phyloP scores from a whole-genome alignment of 1,140 invertebrate species.

The Cephus cinctus region DNA sequence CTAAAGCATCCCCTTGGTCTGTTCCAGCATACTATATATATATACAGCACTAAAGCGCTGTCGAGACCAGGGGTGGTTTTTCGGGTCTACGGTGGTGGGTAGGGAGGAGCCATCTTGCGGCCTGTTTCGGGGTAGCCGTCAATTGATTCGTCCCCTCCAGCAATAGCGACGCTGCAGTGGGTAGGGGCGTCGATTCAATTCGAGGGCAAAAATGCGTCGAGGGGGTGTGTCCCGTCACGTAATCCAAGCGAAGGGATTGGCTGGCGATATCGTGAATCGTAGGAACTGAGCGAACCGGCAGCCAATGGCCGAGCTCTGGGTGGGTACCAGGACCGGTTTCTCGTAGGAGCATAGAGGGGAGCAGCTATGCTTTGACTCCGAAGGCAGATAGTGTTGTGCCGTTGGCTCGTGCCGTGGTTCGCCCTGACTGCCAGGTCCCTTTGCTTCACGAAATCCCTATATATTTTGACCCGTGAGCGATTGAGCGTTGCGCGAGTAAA shows the following conservation, averaged over 20 bases:
- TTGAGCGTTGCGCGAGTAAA: too few species aligned
- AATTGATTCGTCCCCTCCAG: constrained; percentile 55
- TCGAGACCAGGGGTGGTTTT: constrained; percentile 42
- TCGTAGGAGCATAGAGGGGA: constrained; percentile 36
- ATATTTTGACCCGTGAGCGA: too few species aligned
- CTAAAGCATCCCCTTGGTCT: too few species aligned
- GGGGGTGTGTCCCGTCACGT: constrained; percentile 20
- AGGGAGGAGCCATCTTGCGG: constrained; percentile 57
- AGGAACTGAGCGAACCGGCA: constrained; percentile 20
- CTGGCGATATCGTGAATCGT: constrained; percentile 24
- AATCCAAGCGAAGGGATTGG: constrained; percentile 36
- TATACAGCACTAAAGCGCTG: too few species aligned
- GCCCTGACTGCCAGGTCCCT: constrained; percentile 35
- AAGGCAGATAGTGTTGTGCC: constrained; percentile 54
- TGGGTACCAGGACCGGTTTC: constrained; percentile 47
- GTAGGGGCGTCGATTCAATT: constrained; percentile 24
- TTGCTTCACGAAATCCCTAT: too few species aligned
- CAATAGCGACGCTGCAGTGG: constrained; percentile 4
- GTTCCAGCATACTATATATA: too few species aligned
- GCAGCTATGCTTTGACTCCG: constrained; percentile 34
- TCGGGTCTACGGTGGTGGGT: constrained; percentile 11
- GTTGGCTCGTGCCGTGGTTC: constrained; percentile 54
- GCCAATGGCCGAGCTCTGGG: constrained; percentile 37
- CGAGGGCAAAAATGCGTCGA: constrained; percentile 27
- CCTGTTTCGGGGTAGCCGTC: constrained; percentile 47